Evolutionary conservation across 2,888 invertebrate genomes (phyloP), one percentile per base, ranked within the genome.

Genomic region (Diarsia brunnea): DNA sequence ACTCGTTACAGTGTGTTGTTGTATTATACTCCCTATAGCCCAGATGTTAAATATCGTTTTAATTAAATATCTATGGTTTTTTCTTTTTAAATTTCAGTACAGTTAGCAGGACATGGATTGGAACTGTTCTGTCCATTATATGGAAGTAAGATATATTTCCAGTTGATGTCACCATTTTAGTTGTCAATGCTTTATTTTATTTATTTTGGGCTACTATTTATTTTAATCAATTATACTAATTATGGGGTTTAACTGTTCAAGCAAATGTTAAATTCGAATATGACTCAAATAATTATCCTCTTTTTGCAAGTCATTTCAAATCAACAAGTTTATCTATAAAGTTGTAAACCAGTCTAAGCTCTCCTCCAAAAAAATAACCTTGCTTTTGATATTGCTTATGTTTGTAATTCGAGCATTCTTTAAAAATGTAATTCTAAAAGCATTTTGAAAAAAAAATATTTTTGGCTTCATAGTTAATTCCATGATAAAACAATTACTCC

Each of bases 101-200:
- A 91, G 89, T 95, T 90, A 93, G 92, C 94, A 92, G 94, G 91
- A 93, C 93, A 93, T 94, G 95, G 95, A 90, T 95, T 92, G 94
- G 95, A 91, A 93, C 90, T 94, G 89, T 94, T 84, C 87, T 95
- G 83, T 93, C 93, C 84, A 89, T 93, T 91, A 72, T 95, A 85
- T 95, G 95, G 96, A 95, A 95, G 96, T 96, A 96, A 96, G 96
- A 93, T 85, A 89, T 90, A 76, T 81, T 84, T 86, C 86, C 87
- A 88, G 81, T 89, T 87, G 83, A 85, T 89, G 89, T 87, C 87
- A 80, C 80, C 61, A 60, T 78, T 82, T 73, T 76, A 74, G 67
- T 78, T 86, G 12, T 64, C 66, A 69, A 66, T 79, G 78, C 60
- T 73, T 73, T 63, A 21, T 67, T 81, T 72, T 69, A 69, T 75